Percentiles rank a stretch among this genome's conserved stretches.
phyloP scores from a whole-genome alignment of 2,113 vertebrate genomes.

The Typhlomys cinereus region DNA sequence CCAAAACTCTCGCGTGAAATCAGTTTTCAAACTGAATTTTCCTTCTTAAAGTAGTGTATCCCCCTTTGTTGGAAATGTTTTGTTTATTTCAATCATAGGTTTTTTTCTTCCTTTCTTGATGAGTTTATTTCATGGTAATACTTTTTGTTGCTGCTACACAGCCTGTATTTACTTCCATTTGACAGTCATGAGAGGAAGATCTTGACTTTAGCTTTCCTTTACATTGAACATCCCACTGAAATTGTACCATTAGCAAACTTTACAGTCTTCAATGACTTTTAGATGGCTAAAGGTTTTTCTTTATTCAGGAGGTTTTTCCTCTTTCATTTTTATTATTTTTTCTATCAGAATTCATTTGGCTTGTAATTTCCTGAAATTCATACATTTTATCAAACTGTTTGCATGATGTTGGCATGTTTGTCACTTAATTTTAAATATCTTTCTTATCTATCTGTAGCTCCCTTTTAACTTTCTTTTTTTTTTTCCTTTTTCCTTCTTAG shows the following conservation, averaged over 20 bases:
- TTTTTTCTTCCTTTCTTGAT: background rate
- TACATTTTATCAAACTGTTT: background rate
- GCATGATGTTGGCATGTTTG: background rate
- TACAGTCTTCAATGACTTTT: background rate
- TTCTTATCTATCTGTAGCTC: constrained; percentile 1
- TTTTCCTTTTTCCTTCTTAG: background rate
- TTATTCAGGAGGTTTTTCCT: background rate
- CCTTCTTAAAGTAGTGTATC: background rate
- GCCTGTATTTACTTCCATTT: background rate
- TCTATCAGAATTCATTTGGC: background rate
- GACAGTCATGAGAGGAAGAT: background rate
- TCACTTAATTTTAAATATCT: constrained; percentile 11
- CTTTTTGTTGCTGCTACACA: background rate
- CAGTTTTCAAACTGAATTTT: background rate
- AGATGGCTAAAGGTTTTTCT: background rate
- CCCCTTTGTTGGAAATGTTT: background rate
- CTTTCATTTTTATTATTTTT: background rate
- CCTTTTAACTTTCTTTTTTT: background rate
- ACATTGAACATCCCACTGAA: background rate
- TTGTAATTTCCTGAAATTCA: background rate
- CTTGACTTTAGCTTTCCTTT: background rate
- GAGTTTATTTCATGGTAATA: background rate
- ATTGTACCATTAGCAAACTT: background rate
- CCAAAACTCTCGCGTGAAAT: background rate
- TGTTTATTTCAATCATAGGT: background rate